These are phyloP conservation scores for Orius insidiosus DNA, from an alignment of 1,140 invertebrate genomes.

Conservation along the genomic window DNA sequence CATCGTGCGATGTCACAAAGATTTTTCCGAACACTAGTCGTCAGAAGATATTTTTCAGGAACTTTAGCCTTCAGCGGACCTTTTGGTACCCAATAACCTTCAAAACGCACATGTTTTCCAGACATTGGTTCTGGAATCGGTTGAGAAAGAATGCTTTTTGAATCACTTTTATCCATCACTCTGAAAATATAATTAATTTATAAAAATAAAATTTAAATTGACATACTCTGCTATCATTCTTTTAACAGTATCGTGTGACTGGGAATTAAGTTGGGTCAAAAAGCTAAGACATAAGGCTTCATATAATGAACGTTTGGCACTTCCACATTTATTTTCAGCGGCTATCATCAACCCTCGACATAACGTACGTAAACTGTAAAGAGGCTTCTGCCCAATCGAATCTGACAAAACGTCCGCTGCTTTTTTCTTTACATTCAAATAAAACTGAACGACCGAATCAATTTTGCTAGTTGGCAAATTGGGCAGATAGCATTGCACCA, in stretches of 20 bases:
- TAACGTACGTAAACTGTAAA: slow-evolving; percentile 78
- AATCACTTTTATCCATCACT: slow-evolving; percentile 29
- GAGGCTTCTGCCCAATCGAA: slow-evolving; percentile 53
- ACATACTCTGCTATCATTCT: slow-evolving; percentile 33
- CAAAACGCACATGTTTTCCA: slow-evolving; percentile 44
- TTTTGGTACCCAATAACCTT: slow-evolving; percentile 80
- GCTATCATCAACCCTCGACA: slow-evolving; percentile 79
- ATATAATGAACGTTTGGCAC: slow-evolving; percentile 65
- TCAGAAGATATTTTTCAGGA: slow-evolving; percentile 75
- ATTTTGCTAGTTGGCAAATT: slow-evolving; percentile 46
- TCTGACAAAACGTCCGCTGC: slow-evolving; percentile 55
- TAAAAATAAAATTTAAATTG: not conserved
- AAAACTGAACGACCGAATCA: slow-evolving; percentile 74
- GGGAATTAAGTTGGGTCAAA: slow-evolving; percentile 76
- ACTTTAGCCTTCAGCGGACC: slow-evolving; percentile 43
- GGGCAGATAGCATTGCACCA: slow-evolving; percentile 73
- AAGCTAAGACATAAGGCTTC: slow-evolving; percentile 93
- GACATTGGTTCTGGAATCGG: slow-evolving; percentile 46
- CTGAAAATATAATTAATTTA: slow-evolving; percentile 6
- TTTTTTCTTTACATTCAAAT: slow-evolving; percentile 56
- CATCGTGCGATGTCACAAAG: slow-evolving; percentile 76
- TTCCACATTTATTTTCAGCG: slow-evolving; percentile 63
- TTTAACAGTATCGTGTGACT: slow-evolving; percentile 57
- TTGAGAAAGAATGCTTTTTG: slow-evolving; percentile 48
- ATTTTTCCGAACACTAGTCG: slow-evolving; percentile 73